Evolutionary conservation across 1,140 invertebrate species (phyloP), one percentile per base, ranked within the genome.

Genomic region (Eubasilissa regina): DNA sequence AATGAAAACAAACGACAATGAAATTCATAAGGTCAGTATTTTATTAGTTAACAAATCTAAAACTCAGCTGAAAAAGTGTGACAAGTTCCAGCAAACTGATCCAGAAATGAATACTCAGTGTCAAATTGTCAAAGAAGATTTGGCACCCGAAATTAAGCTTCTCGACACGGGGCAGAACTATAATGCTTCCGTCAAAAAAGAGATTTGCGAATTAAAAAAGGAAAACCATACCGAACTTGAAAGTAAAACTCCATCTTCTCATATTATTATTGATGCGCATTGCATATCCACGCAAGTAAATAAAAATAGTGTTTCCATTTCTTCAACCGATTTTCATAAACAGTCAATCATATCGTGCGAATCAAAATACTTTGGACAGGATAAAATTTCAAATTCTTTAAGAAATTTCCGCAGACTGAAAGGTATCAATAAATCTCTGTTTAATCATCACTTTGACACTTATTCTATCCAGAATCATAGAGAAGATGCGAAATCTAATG

Each of bases 1-100:
- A 72, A 83, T 83, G 82, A 81, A 82, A 64, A 83, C 82, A 4
- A 55, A 60, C 19, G 80, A 82, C 51, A 76, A 75, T 48, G 78
- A 82, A 76, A 79, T 80, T 72, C 76, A 77, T 48, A 78, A 73
- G 66, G 82, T 83, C 48, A 82, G 82, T 66, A 83, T 83, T 75
- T 68, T 83, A 25, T 62, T 83, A 75, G 77, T 83, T 43, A 83
- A 82, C 25, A 80, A 80, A 45, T 56, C 76, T 12, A 80, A 80
- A 76, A 53, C 51, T 12, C 78, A 76, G 0, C 80, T 77, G 15
- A 64, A 55, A 44, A 81, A 76, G 43, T 78, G 77, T 44, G 73
- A 81, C 21, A 79, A 76, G 43, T 73, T 75, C n/a, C 74, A 80
- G 62, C 74, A 80, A 21, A 80, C 74, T 43, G 79, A 80, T 47